Percentiles rank a stretch among this genome's conserved stretches.
phyloP scores from a whole-genome alignment of 2,888 invertebrate species.

The Drosophila stalkeri region DNA sequence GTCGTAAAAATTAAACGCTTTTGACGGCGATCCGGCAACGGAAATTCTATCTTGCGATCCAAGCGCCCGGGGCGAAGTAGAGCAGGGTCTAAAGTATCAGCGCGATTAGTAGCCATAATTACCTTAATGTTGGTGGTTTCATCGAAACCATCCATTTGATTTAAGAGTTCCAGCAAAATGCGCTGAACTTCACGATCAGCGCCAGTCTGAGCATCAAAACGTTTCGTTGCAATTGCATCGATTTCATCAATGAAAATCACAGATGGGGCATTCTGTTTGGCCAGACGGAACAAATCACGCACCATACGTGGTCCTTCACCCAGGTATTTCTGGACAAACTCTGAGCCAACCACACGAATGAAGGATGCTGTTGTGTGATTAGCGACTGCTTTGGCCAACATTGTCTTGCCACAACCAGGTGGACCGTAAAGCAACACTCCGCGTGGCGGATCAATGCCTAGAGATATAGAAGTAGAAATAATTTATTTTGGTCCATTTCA shows the following conservation, averaged over 20 bases:
- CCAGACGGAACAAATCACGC: conserved; percentile 98
- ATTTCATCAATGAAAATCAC: conserved; percentile 99
- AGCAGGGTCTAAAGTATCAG: conserved; percentile 99
- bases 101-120: conserved; percentile 98
- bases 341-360: conserved; percentile 99
- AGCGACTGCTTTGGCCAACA: conserved; percentile 99
- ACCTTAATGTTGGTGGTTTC: conserved; percentile 99
- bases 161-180: conserved; percentile 97
- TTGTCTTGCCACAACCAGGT: conserved; percentile 99
- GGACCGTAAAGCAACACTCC: conserved; percentile 99
- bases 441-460: conserved; percentile 96
- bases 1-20: conserved; percentile 99
- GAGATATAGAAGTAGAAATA: neutral
- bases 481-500: neutral
- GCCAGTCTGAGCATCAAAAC: conserved; percentile 99
- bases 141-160: conserved; percentile 99
- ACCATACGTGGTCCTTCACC: conserved; percentile 99
- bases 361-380: conserved; percentile 99
- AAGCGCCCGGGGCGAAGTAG: conserved; percentile 90
- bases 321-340: conserved; percentile 99
- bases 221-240: conserved; percentile 99
- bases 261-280: conserved; percentile 99
- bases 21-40: conserved; percentile 93
- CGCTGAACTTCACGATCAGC: conserved; percentile 99
- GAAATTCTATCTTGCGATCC: conserved; percentile 99